These are phyloP conservation scores for Telmatherina bonti DNA, from an alignment of 2,797 vertebrate species.

Conservation along the genomic window DNA sequence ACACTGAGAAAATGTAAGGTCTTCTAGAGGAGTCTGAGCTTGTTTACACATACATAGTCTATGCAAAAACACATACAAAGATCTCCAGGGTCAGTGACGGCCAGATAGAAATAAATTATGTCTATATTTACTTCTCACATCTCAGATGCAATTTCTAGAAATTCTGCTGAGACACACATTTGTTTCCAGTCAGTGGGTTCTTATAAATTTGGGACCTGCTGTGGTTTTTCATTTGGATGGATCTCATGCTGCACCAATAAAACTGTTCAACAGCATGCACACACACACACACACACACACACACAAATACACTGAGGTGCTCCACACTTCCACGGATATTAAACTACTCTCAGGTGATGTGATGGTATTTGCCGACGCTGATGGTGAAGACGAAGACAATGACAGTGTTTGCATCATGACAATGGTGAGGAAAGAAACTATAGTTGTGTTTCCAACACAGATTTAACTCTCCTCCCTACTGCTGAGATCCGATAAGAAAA, in stretches of 20 bases:
- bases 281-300: too few species aligned
- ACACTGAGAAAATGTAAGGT: too few species aligned
- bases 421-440: not conserved
- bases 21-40: too few species aligned
- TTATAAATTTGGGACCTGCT: not conserved
- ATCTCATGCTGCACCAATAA: not conserved
- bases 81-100: too few species aligned
- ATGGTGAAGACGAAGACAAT: not conserved
- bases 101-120: too few species aligned
- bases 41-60: too few species aligned
- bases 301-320: too few species aligned
- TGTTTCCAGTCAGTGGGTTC: not conserved
- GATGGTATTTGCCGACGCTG: not conserved
- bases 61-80: too few species aligned
- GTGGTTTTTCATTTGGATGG: not conserved
- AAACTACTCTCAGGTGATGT: not conserved
- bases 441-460: not conserved
- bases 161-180: not conserved
- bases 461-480: not conserved
- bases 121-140: slow-evolving; percentile 21
- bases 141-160: slow-evolving; percentile 6
- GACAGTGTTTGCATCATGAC: not conserved
- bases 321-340: not conserved
- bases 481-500: not conserved
- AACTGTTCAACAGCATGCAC: too few species aligned